Base-by-base conservation (phyloP, 2,888 invertebrate species). In the Lottia scabra region DNA sequence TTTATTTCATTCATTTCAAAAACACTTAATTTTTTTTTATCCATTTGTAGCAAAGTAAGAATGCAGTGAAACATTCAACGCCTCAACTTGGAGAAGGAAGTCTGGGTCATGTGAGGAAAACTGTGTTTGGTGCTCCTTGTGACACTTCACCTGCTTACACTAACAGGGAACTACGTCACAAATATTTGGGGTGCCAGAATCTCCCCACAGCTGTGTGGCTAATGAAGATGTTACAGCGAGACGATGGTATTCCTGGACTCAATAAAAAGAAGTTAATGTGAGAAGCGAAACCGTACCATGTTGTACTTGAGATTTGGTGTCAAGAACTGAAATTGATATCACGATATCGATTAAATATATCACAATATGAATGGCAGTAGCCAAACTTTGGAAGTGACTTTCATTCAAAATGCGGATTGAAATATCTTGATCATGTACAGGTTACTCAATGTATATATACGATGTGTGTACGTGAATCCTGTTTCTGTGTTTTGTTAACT, bases 111-210 rank as follows among this genome's bases (percentile, higher is more conserved):
- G 76, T 84, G 0, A 83, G 85, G 71, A 78, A 86, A 8, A 91
- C 90, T 19, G 83, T 91, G 15, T 90, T 90, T 77, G 91, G 91
- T 4, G 90, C 91, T 0, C 91, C 91, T 0, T 91, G 91, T 81
- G 88, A 90, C 78, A 87, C 90, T 46, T 84, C 83, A 45, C 90
- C 90, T 0, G 90, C 90, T 16, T 90, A 89, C 73, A 87, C 89
- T 5, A 77, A 83, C 16, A 78, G 85, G 63, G 91, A 91, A 80
- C 87, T 91, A 5, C 81, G 85, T 6, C 86, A 85, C n/a, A 84
- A 88, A 12, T 91, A 89, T 78, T 84, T 88, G 6, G 91, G 91
- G 1, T 91, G 91, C 75, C 91, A 91, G 80, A 90, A 90, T 77
- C 84, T 91, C 0, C 91, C 91, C 1, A 90, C 91, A 0, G 89